Conservation (phyloP, 2,113 vertebrate species). For the Macrotus californicus region DNA sequence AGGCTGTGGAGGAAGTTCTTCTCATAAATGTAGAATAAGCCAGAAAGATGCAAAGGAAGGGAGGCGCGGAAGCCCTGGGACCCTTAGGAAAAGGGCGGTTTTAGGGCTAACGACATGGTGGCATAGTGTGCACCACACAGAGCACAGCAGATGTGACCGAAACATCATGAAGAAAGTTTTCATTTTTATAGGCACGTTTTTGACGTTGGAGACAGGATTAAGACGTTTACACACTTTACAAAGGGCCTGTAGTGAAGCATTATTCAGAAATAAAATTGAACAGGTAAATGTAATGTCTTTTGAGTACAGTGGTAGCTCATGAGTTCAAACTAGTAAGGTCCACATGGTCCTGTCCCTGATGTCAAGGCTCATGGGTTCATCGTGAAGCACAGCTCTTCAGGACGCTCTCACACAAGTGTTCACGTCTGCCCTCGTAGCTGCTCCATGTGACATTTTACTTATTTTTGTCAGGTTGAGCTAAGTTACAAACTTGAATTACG, state of each 20-base stretch:
- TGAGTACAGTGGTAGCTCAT: neutral
- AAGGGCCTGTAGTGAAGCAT: slow-evolving; percentile 16
- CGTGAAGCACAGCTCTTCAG: slow-evolving; percentile 1
- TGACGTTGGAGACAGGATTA: neutral
- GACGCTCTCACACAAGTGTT: neutral
- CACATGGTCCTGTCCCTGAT: neutral
- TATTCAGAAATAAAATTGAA: slow-evolving; percentile 11
- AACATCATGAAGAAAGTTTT: slow-evolving; percentile 15
- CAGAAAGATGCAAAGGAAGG: slow-evolving; percentile 18
- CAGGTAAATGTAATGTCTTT: neutral
- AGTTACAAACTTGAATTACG: neutral
- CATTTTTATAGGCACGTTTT: slow-evolving; percentile 3
- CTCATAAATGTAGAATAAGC: neutral
- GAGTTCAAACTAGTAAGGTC: neutral
- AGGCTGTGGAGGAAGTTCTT: neutral
- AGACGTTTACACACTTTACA: neutral
- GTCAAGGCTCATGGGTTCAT: neutral
- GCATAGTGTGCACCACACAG: neutral
- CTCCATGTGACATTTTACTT: slow-evolving; percentile 9
- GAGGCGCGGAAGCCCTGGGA: neutral
- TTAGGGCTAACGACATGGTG: neutral
- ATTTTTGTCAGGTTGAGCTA: neutral
- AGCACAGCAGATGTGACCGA: neutral
- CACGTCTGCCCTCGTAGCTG: neutral
- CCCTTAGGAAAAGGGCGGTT: neutral